A percentile compares a stretch with the other conserved stretches of the same genome.
These are phyloP conservation scores for Cygnus buccinator DNA, from an alignment of 2,113 vertebrate genomes.

Conservation along the genomic window DNA sequence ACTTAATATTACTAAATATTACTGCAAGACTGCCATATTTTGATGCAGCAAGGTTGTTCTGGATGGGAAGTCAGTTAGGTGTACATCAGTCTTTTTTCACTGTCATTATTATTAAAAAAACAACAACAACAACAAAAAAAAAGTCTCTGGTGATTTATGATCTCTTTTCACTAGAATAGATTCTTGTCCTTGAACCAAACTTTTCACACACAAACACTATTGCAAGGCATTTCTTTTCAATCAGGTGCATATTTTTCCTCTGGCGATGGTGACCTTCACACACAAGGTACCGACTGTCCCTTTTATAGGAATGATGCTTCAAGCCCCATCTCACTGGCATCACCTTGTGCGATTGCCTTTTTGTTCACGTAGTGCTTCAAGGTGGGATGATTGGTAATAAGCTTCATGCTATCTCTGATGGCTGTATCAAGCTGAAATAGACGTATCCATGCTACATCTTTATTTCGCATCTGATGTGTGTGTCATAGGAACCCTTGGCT, in stretches of 20 bases:
- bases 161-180: background rate
- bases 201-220: background rate
- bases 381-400: slow-evolving; percentile 48
- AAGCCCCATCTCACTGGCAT: slow-evolving; percentile 31
- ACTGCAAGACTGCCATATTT: background rate
- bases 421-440: slow-evolving; percentile 12
- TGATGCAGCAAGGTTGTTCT: background rate
- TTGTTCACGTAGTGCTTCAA: background rate
- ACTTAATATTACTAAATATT: background rate
- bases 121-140: too few relatives aligned
- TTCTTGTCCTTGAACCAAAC: slow-evolving; percentile 47
- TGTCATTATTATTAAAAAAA: background rate
- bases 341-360: background rate
- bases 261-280: slow-evolving; percentile 44
- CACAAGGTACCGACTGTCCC: background rate
- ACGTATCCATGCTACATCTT: background rate
- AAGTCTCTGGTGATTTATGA: background rate
- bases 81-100: background rate
- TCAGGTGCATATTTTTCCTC: background rate
- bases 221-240: background rate
- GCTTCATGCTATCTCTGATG: slow-evolving; percentile 17
- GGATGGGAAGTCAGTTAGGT: background rate
- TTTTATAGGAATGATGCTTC: slow-evolving; percentile 28
- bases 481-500: background rate
- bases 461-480: background rate